Evolutionary conservation across 2,797 vertebrate species (phyloP).

Genomic region (Chaetophractus vellerosus): DNA sequence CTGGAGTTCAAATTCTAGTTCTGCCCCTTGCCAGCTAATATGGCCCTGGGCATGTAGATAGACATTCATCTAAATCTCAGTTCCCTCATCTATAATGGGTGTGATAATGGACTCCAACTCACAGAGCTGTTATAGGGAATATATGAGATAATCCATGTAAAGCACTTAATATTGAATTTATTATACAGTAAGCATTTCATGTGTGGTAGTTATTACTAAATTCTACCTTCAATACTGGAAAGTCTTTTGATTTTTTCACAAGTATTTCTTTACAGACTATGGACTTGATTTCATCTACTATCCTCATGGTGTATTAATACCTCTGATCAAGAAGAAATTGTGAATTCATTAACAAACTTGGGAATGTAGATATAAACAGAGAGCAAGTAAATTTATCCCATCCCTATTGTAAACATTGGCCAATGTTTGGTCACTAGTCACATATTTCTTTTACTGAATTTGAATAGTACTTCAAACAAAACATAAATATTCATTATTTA

Average conservation of each 20-base stretch:
- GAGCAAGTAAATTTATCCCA: neutral
- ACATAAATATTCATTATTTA: neutral
- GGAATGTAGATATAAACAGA: conserved; percentile 47
- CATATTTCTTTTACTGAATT: conserved; percentile 35
- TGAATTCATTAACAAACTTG: conserved; percentile 8
- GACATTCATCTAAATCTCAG: neutral
- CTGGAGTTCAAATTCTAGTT: neutral
- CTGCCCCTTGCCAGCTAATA: neutral
- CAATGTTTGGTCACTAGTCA: neutral
- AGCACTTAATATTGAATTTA: neutral
- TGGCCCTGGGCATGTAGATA: neutral
- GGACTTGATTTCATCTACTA: conserved; percentile 42
- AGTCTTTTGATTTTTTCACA: conserved; percentile 43
- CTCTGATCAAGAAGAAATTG: conserved; percentile 39
- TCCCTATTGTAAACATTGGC: neutral
- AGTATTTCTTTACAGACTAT: conserved; percentile 23
- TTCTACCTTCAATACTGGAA: neutral
- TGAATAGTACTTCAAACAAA: conserved; percentile 16
- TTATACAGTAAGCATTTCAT: neutral
- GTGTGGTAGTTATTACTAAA: neutral
- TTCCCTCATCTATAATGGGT: neutral
- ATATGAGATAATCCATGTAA: neutral
- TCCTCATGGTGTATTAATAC: neutral
- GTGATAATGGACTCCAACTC: neutral
- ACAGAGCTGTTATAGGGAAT: neutral